Evolutionary conservation across 2,797 vertebrate genomes (phyloP).

Genomic region (Thaleichthys pacificus): DNA sequence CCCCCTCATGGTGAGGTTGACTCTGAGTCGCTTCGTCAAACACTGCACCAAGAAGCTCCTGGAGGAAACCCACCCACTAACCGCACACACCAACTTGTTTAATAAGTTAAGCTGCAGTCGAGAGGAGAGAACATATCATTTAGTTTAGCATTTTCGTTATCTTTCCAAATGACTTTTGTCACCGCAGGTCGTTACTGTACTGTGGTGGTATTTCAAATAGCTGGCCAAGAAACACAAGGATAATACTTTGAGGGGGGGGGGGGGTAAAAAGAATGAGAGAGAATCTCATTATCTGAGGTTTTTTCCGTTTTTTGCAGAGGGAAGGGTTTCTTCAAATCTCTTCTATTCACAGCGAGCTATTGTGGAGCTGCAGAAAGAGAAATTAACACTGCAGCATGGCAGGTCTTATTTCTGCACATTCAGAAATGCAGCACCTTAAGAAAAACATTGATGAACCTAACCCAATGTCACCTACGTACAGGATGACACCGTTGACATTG

Average conservation of each 20-base stretch:
- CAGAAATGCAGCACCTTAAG: constrained; percentile 37
- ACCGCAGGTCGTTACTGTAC: not conserved
- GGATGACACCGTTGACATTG: constrained; percentile 50
- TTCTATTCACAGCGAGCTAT: constrained; percentile 48
- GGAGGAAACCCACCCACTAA: too few relatives aligned
- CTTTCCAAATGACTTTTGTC: not conserved
- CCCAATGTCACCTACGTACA: constrained; percentile 65
- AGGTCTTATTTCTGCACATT: constrained; percentile 43
- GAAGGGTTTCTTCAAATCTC: constrained; percentile 41
- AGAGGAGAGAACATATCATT: too few relatives aligned
- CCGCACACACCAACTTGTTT: too few relatives aligned
- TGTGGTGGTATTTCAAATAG: not conserved
- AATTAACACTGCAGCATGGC: constrained; percentile 24
- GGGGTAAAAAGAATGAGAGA: constrained; percentile 4
- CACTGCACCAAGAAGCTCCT: too few relatives aligned
- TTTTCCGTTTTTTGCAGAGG: constrained; percentile 36
- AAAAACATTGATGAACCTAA: constrained; percentile 63
- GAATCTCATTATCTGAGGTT: constrained; percentile 36
- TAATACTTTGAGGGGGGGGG: not conserved
- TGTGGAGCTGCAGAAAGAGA: constrained; percentile 46
- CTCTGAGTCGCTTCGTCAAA: too few relatives aligned
- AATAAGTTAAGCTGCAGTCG: too few relatives aligned
- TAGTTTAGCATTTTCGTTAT: not conserved
- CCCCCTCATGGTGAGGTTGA: too few relatives aligned
- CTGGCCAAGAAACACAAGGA: not conserved